Conservation (phyloP, 2,888 invertebrate genomes). For the Ligdia adustata region DNA sequence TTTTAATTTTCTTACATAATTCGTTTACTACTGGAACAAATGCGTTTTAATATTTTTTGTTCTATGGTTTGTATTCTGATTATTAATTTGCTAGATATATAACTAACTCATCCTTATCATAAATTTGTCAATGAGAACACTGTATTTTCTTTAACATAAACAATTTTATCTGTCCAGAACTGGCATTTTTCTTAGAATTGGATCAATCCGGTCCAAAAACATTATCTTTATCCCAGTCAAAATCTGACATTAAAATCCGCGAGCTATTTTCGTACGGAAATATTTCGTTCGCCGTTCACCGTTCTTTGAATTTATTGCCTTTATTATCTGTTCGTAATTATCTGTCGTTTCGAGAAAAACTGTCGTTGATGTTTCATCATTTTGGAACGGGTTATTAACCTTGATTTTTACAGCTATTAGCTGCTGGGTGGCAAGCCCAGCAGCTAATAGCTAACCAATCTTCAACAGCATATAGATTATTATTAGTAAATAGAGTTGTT, state of each 20-base stretch:
- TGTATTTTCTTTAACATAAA: too few species aligned
- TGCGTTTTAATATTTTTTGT: too few species aligned
- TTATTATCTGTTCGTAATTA: slow-evolving; percentile 25
- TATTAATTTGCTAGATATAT: too few species aligned
- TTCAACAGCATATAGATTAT: slow-evolving; percentile 14
- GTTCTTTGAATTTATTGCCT: slow-evolving; percentile 9
- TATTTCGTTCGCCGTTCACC: slow-evolving; percentile 6
- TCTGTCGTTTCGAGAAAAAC: slow-evolving; percentile 29
- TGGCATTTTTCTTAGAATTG: too few species aligned
- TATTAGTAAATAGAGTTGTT: slow-evolving; percentile 2
- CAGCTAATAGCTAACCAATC: neutral
- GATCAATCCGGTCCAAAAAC: too few species aligned
- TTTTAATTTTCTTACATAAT: too few species aligned
- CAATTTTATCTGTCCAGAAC: too few species aligned
- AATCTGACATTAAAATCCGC: neutral
- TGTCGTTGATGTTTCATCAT: slow-evolving; percentile 21
- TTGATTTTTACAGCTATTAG: slow-evolving; percentile 8
- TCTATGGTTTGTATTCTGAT: too few species aligned
- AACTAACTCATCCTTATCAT: too few species aligned
- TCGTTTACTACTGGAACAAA: too few species aligned
- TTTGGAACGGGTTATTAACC: slow-evolving; percentile 13
- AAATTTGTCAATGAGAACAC: too few species aligned
- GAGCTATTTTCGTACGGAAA: neutral
- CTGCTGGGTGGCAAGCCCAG: slow-evolving; percentile 3
- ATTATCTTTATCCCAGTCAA: too few species aligned